Conservation (phyloP, 2,797 vertebrate species). For the Potorous gilbertii region DNA sequence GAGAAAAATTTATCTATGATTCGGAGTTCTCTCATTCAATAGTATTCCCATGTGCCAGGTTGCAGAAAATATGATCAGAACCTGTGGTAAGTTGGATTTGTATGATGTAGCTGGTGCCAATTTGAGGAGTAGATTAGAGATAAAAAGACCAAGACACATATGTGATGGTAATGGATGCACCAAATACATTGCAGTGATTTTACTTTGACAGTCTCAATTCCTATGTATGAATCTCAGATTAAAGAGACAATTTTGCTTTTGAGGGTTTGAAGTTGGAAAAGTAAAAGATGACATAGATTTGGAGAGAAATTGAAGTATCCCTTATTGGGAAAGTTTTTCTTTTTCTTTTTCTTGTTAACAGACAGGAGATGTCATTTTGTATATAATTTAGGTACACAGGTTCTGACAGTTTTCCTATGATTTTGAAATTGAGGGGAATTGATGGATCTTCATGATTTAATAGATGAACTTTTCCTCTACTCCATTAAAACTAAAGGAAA, state of each 20-base stretch:
- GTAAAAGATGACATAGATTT: neutral
- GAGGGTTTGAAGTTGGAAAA: neutral
- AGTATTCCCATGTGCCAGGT: fast-evolving
- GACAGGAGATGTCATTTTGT: neutral
- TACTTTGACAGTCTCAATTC: neutral
- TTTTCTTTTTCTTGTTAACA: neutral
- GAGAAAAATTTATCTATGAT: neutral
- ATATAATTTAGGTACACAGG: neutral
- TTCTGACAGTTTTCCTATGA: neutral
- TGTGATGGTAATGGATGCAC: neutral
- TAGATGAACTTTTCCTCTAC: neutral
- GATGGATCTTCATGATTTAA: neutral
- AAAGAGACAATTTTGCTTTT: neutral
- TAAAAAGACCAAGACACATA: neutral
- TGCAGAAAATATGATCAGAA: too few species aligned
- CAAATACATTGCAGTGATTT: neutral
- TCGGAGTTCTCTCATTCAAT: neutral
- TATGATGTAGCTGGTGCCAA: neutral
- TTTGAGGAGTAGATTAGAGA: neutral
- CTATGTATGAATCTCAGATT: neutral
- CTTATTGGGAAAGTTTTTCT: neutral
- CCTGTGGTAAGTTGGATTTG: fast-evolving
- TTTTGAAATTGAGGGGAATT: neutral
- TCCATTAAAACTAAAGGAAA: neutral
- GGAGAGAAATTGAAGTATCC: neutral